Base-by-base conservation (phyloP, 2,888 invertebrate genomes). In the Syrista parreyssii region DNA sequence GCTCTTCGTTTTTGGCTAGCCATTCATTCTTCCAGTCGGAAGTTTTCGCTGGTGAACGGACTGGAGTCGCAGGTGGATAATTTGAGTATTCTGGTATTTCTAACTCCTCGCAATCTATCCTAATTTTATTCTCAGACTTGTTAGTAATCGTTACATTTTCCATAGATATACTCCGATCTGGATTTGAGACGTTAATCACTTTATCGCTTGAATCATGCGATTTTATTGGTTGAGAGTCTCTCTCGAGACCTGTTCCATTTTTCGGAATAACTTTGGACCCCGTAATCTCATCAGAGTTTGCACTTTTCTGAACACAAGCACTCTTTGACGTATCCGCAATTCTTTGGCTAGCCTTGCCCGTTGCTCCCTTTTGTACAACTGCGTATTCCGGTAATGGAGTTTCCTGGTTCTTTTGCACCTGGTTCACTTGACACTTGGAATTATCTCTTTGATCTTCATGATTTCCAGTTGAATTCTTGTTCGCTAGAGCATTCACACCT, bases 1-100 rank as follows among this genome's bases (percentile, higher is more conserved):
- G 87, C 78, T 90, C 90, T 4, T 90, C 90, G 74, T 89, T 90
- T 36, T 90, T 90, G 0, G 89, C 90, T n/a, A 90, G 81, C 89
- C 89, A 90, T 75, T 90, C 89, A 77, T 89, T 91, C 40, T 87
- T 88, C 89, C 90, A 90, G 76, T 91, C 90, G 0, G 89, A 90
- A 11, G 90, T 90, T 80, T 91, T 91, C 0, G 90, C 87, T 30
- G 82, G 82, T 1, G 89, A 89, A 55, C 86, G 86, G 69, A 83
- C 78, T 1, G 86, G 85, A 31, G 86, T 89, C 4, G 86, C 75
- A 33, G 86, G 86, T 76, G 83, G 84, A 55, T 55, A 55, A 80
- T 83, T 86, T 11, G 84, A 81, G 76, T 85, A 86, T 40, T 88
- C 88, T 2, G 86, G 86, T 23, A 85, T 78, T 11, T 88, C 87